These are phyloP conservation scores for Euzophera pinguis DNA, from an alignment of 2,888 invertebrate genomes.

Conservation along the genomic window DNA sequence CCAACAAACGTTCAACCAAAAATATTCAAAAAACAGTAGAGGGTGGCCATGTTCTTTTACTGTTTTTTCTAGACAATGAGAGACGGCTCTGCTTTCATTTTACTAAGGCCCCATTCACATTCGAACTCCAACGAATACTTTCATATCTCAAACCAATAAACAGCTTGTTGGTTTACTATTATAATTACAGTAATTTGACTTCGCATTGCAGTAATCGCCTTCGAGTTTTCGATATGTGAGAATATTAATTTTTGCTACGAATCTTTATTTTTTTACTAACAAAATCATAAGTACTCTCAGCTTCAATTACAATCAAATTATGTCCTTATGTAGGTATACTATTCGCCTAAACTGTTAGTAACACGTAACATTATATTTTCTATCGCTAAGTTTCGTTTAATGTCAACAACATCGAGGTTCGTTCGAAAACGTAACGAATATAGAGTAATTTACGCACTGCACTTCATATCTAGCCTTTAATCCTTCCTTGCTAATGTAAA, in stretches of 20 bases:
- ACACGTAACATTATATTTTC: conserved; percentile 2
- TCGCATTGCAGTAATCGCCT: background rate
- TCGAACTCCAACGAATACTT: too few species aligned
- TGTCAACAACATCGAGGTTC: background rate
- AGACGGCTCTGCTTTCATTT: too few species aligned
- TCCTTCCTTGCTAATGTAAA: conserved; percentile 19
- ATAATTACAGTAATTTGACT: background rate
- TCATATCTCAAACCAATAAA: too few species aligned
- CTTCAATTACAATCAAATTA: conserved; percentile 1
- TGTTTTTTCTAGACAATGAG: too few species aligned
- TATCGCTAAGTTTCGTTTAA: background rate
- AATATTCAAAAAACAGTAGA: too few species aligned
- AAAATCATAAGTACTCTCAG: too few species aligned
- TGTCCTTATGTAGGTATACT: background rate
- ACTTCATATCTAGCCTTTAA: conserved; percentile 21
- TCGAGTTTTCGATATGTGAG: background rate
- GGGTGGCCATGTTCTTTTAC: too few species aligned
- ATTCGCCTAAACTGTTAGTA: conserved; percentile 1
- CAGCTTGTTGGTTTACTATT: background rate
- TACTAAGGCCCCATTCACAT: too few species aligned
- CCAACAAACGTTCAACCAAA: too few species aligned
- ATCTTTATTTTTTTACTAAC: background rate
- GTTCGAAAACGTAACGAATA: background rate
- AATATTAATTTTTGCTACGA: background rate
- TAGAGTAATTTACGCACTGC: background rate